Percentiles rank a stretch among this genome's conserved stretches.
Evolutionary conservation across 2,888 invertebrate genomes (phyloP).

Genomic region (Encarsia formosa): DNA sequence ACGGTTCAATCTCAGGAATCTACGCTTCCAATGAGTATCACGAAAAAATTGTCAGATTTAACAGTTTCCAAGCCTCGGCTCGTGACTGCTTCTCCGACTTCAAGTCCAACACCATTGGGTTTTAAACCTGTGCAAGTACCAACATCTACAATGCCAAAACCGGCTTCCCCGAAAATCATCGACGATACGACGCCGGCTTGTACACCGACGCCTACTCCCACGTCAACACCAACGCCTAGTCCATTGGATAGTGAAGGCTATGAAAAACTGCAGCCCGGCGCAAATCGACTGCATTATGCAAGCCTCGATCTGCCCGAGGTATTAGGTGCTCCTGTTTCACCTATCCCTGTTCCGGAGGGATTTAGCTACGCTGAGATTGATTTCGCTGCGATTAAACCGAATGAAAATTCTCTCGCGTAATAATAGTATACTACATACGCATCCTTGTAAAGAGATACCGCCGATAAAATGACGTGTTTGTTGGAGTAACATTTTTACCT

Average conservation of each 20-base stretch:
- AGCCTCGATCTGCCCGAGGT: conserved; percentile 60
- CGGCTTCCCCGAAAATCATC: conserved; percentile 36
- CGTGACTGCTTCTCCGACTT: conserved; percentile 40
- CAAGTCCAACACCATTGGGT: conserved; percentile 36
- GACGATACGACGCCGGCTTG: conserved; percentile 37
- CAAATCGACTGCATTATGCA: conserved; percentile 59
- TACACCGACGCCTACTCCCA: conserved; percentile 40
- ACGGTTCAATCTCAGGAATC: background rate
- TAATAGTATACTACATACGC: no score
- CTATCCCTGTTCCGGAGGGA: conserved; percentile 47
- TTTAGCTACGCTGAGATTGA: conserved; percentile 78
- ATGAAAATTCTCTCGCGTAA: conserved; percentile 30
- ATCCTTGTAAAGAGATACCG: conserved; percentile 37
- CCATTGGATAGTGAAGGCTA: conserved; percentile 54
- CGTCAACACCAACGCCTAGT: conserved; percentile 49
- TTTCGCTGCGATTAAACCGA: conserved; percentile 59
- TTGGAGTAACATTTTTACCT: conserved; percentile 9
- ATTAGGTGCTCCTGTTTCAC: conserved; percentile 45
- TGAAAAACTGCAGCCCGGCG: conserved; percentile 44
- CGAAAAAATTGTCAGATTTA: conserved; percentile 41
- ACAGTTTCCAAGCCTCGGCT: conserved; percentile 40
- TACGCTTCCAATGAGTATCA: conserved; percentile 33
- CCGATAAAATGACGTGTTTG: conserved; percentile 32
- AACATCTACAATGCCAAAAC: conserved; percentile 13
- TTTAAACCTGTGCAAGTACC: conserved; percentile 29